Percentiles rank a stretch among this genome's conserved stretches.
Conservation (phyloP, 2,113 vertebrate species). For the Felis catus region F.catus_Fca126_mat1.0 CM031420.1:99862001-99862500, state of each 20-base stretch:
- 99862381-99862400: neutral
- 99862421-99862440: neutral
- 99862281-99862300: neutral
- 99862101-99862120: neutral
- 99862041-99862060: neutral
- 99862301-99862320: neutral
- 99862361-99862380: neutral
- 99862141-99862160: neutral
- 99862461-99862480: neutral
- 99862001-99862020: neutral
- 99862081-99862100: neutral
- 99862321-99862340: neutral
- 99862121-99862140: constrained; percentile 36
- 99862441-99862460: neutral
- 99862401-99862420: neutral
- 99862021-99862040: neutral
- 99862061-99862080: constrained; percentile 34
- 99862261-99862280: neutral
- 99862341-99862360: neutral
- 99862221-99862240: neutral
- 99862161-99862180: neutral
- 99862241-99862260: neutral
- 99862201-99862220: neutral
- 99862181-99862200: constrained; percentile 48
- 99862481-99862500: neutral